A percentile compares a stretch with the other conserved stretches of the same genome.
Evolutionary conservation across 30 jellyfish, hydroid and myxozoan species (phyloP).

Genomic region (Aurelia sp.): DNA sequence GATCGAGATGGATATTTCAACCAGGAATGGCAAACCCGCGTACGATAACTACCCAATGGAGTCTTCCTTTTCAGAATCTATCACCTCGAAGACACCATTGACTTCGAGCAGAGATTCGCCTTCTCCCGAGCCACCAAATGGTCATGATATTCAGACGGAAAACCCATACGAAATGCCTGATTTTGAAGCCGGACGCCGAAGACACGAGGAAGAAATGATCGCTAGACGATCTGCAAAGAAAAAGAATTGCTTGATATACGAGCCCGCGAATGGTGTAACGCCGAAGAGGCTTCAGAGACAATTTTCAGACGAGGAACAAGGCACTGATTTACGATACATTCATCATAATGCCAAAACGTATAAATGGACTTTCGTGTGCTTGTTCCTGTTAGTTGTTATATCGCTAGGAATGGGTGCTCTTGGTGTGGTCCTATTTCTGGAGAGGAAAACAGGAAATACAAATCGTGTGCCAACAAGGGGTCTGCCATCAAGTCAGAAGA

Average conservation of each 20-base stretch:
- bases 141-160: slow-evolving; percentile 5
- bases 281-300: slow-evolving; percentile 7
- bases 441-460: background rate
- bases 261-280: slow-evolving; percentile 33
- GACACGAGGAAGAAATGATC: slow-evolving; percentile 65
- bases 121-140: slow-evolving; percentile 20
- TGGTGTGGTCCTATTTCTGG: slow-evolving; percentile 10
- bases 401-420: slow-evolving; percentile 44
- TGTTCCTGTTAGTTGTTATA: slow-evolving; percentile 15
- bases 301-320: slow-evolving; percentile 63
- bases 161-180: slow-evolving; percentile 66
- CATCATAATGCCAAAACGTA: slow-evolving; percentile 31
- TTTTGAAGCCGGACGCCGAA: slow-evolving; percentile 27
- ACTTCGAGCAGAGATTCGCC: slow-evolving; percentile 44
- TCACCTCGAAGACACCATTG: slow-evolving; percentile 58
- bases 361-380: slow-evolving; percentile 26
- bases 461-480: background rate
- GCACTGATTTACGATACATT: slow-evolving; percentile 22
- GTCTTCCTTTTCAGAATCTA: slow-evolving; percentile 62
- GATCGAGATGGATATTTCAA: slow-evolving; percentile 23
- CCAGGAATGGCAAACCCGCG: background rate
- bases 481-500: too few relatives aligned
- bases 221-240: slow-evolving; percentile 30
- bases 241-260: slow-evolving; percentile 53
- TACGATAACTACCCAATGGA: slow-evolving; percentile 36